A percentile compares a stretch with the other conserved stretches of the same genome.
phyloP scores from a whole-genome alignment of 2,113 vertebrate genomes.

The Mohoua ochrocephala region DNA sequence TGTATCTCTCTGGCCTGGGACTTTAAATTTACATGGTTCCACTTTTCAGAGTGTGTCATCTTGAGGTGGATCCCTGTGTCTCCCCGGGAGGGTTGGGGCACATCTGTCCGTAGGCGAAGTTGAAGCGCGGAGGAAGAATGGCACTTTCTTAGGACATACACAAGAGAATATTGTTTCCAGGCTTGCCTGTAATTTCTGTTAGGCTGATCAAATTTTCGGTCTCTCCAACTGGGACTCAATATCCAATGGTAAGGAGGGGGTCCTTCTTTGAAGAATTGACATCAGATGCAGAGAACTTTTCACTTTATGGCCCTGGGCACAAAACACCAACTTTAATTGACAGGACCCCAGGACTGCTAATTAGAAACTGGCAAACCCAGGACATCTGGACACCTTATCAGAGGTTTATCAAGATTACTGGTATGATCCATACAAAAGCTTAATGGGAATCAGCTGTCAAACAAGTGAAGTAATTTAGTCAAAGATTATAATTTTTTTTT shows the following conservation, averaged over 20 bases:
- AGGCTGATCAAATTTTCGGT: constrained; percentile 54
- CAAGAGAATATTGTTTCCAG: constrained; percentile 66
- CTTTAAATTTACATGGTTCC: neutral
- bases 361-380: constrained; percentile 64
- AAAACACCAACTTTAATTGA: constrained; percentile 66
- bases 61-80: neutral
- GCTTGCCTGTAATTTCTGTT: constrained; percentile 37
- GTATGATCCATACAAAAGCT: constrained; percentile 65
- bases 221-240: constrained; percentile 55
- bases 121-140: neutral
- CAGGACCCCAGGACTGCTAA: constrained; percentile 64
- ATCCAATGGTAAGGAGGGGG: constrained; percentile 44
- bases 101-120: neutral
- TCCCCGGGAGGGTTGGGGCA: neutral
- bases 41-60: neutral
- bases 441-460: constrained; percentile 72
- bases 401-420: constrained; percentile 71
- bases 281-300: constrained; percentile 68
- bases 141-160: constrained; percentile 12
- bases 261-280: constrained; percentile 65
- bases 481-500: constrained; percentile 1
- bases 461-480: constrained; percentile 48
- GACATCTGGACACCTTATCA: constrained; percentile 77
- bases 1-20: neutral
- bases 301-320: constrained; percentile 62